Percentiles rank a stretch among this genome's conserved stretches.
These are phyloP conservation scores for Physeter macrocephalus DNA, from an alignment of 2,113 vertebrate genomes.

Conservation along the genomic window DNA sequence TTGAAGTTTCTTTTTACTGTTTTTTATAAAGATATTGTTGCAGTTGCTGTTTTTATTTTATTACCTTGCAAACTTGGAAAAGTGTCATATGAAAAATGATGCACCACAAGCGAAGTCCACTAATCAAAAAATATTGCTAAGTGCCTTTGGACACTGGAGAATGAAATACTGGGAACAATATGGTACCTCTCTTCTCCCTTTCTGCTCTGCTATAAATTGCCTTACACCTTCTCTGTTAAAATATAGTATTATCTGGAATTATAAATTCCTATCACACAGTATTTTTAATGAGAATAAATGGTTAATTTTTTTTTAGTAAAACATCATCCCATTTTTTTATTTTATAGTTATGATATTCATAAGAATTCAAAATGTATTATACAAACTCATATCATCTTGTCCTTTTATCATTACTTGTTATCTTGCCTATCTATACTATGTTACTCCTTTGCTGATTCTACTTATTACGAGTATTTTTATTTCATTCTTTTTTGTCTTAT, in stretches of 20 bases:
- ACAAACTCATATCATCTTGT: neutral
- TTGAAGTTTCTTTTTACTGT: neutral
- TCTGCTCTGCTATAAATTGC: neutral
- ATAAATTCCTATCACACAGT: neutral
- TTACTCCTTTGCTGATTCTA: neutral
- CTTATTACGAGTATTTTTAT: neutral
- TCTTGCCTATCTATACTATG: neutral
- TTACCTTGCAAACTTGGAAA: neutral
- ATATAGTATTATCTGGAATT: neutral
- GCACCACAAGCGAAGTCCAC: neutral
- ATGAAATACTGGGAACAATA: neutral
- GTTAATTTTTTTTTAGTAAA: neutral
- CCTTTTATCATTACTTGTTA: neutral
- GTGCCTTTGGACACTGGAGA: neutral
- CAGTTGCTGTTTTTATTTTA: neutral
- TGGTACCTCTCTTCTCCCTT: neutral
- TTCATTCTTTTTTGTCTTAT: neutral
- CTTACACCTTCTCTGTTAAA: neutral
- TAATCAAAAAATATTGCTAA: neutral
- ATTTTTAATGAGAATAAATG: neutral
- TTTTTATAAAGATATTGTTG: neutral
- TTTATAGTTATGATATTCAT: neutral
- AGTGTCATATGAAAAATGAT: neutral
- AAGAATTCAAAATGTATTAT: neutral
- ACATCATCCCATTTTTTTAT: neutral